Base-by-base conservation (phyloP, 1,140 invertebrate genomes). In the Charaxes varanes region DNA sequence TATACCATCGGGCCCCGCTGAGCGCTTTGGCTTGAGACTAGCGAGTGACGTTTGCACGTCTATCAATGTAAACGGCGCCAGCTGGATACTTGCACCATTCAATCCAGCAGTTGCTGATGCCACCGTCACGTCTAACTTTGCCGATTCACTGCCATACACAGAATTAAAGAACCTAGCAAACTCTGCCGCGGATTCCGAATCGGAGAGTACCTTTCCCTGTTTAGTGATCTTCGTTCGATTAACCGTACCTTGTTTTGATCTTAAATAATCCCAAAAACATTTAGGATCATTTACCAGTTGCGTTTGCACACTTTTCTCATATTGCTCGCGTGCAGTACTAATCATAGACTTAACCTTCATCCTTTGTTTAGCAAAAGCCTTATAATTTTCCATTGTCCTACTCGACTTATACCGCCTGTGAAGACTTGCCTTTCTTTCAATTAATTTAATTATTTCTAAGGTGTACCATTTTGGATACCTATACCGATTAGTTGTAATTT, bases 361-460 rank as follows among this genome's bases (percentile, higher is more conserved):
- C 18, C 55, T 50, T 38, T 28, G 50, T 0, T 11, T 19, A 0
- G 44, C 38, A 41, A 49, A 62, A 19, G 37, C 41, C 1, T 12
- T 4, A 35, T 62, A 62, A 36, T 58, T 32, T 12, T 10, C 11
- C n/a, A 21, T 3, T 8, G 32, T 17, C 21, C 33, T 50, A 13
- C 19, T 62, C 10, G 1, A 24, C 44, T 59, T 58, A 14, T 40
- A 62, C 17, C 28, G 35, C 16, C 48, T 62, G 47, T 62, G 54
- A 0, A 53, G 27, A 5, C 5, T n/a, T 3, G 17, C 19, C 22
- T 60, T 55, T 1, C 17, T 23, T 13, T 24, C 43, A 40, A 62
- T 43, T 15, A 51, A 21, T 14, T 22, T 21, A 23, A 61, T 56
- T 16, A 61, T 43, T 23, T 50, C 36, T 0, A 8, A 13, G 1